Evolutionary conservation across 1,140 invertebrate genomes (phyloP).

Genomic region (Nomia melanderi): DNA sequence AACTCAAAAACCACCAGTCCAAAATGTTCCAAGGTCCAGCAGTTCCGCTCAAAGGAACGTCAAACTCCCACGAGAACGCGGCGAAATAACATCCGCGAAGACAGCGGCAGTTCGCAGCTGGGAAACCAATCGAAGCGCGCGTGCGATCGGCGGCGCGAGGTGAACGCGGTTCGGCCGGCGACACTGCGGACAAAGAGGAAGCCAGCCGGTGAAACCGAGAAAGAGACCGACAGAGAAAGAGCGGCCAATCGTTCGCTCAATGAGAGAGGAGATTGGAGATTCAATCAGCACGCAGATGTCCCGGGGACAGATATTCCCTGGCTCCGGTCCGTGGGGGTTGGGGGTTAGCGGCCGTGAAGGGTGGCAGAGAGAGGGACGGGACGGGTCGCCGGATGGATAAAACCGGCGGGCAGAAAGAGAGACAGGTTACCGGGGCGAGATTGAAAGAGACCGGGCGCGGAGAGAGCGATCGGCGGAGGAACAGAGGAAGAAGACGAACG

Average conservation of each 20-base stretch:
- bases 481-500: conserved; percentile 8
- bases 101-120: background rate
- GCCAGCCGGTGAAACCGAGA: conserved; percentile 51
- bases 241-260: conserved; percentile 78
- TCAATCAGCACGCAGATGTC: conserved; percentile 82
- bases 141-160: conserved; percentile 34
- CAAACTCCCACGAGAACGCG: no score
- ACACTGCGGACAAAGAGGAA: conserved; percentile 54
- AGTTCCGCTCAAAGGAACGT: no score
- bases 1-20: no score
- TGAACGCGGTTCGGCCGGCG: background rate
- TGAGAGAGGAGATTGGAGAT: conserved; percentile 80
- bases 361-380: conserved; percentile 46
- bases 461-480: conserved; percentile 21
- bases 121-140: conserved; percentile 40
- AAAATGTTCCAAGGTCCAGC: no score
- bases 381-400: conserved; percentile 58
- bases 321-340: conserved; percentile 71
- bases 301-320: conserved; percentile 81
- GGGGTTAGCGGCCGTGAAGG: conserved; percentile 58
- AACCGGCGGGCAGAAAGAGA: conserved; percentile 52
- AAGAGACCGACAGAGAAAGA: conserved; percentile 56
- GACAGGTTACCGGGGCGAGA: conserved; percentile 11
- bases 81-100: no score
- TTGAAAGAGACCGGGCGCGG: conserved; percentile 26